Conservation (phyloP, 92 coral and sea anemone species). For the Meandrina meandrites region DNA sequence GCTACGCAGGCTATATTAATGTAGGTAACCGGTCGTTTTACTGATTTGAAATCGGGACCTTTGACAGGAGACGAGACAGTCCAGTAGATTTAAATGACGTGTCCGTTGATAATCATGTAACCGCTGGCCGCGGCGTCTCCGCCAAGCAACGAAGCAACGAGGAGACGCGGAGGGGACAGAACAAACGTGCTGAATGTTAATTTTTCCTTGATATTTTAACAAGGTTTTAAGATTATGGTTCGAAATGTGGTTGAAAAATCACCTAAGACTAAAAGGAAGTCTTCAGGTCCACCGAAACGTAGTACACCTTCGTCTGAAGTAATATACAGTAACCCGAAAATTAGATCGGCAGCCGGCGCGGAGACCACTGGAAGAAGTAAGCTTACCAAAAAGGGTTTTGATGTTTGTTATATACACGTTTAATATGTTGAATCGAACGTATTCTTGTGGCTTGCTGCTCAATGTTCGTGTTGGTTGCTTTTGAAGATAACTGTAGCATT, state of each 20-base stretch:
- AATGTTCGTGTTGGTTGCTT: not conserved
- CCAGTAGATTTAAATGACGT: not conserved
- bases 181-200: not conserved
- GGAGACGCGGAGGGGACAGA: no score
- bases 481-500: not conserved
- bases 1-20: no score
- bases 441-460: not conserved
- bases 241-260: conserved; percentile 9
- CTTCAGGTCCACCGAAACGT: not conserved
- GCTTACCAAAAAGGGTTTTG: not conserved
- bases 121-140: not conserved
- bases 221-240: not conserved
- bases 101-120: not conserved
- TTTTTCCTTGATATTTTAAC: not conserved
- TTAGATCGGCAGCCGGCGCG: not conserved
- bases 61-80: not conserved
- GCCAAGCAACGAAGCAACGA: not conserved
- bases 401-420: not conserved
- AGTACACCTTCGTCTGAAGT: conserved; percentile 9
- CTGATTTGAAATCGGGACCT: no score
- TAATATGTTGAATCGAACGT: not conserved
- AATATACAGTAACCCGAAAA: conserved; percentile 17
- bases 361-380: not conserved
- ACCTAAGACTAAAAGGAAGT: conserved; percentile 9
- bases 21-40: no score